Evolutionary conservation across 2,888 invertebrate species (phyloP), one percentile per base, ranked within the genome.

Genomic region (Malthinus flaveolus): DNA sequence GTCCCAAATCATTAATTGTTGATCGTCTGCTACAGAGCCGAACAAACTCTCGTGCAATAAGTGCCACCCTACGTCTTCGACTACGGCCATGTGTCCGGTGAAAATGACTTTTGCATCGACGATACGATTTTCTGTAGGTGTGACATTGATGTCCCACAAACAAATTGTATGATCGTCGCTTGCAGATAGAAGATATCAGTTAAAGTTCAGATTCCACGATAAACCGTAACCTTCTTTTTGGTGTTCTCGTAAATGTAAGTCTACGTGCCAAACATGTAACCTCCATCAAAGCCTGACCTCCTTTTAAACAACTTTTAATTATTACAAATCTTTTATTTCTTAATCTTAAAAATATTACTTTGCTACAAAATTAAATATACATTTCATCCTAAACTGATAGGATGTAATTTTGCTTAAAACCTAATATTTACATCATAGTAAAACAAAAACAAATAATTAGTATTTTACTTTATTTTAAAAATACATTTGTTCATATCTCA

Each of bases 1-100:
- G 78, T 99, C 99, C 99, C 99, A 99, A 71, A 97, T 97, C 95
- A 99, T 98, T 68, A 99, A 86, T 73, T 99, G 93, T 79, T 97
- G 97, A 77, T 99, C 99, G 78, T 99, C 99, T 12, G 98, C 98
- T 0, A 99, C 99, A 0, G 98, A 99, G 3, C 99, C 99, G 77
- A 99, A 99, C 1, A 99, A 84, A 47, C 95, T 95, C 79, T 98
- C 98, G 74, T 99, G 98, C 60, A 99, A 80, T 57, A 99, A 82
- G 81, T 99, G 98, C 99, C 99, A 99, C 0, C 98, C 97, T 0
- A 99, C 99, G 74, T 95, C 95, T 78, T 99, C 99, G 0, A 99
- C 99, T 0, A 99, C 99, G 1, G 97, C 97, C 1, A 97, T 97
- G 80, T 99, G 98, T 0, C 97, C 79, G 13, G 95, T 98, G 79